A percentile compares a stretch with the other conserved stretches of the same genome.
Evolutionary conservation across 1,140 invertebrate species (phyloP).

Genomic region (Lucilia cuprina): DNA sequence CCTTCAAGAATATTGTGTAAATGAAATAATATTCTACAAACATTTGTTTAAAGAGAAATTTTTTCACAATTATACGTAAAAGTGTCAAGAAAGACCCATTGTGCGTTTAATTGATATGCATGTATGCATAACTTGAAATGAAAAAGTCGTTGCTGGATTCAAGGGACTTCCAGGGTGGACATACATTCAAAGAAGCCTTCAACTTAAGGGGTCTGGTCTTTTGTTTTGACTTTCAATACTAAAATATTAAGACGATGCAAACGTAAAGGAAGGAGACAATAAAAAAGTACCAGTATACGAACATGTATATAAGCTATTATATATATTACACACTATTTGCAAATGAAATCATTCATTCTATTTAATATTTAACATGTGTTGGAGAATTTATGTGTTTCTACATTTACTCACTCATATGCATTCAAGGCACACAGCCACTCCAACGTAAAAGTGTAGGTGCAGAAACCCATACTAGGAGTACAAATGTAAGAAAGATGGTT

Average conservation of each 20-base stretch:
- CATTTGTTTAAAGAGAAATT: no score
- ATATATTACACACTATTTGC: not conserved
- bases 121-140: not conserved
- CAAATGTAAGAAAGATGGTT: no score
- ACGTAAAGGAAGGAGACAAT: not conserved
- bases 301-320: not conserved
- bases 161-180: not conserved
- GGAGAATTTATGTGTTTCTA: not conserved
- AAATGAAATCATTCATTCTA: conserved; percentile 6
- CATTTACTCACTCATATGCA: not conserved
- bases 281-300: not conserved
- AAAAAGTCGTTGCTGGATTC: not conserved
- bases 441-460: no score
- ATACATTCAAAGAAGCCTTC: not conserved
- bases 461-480: no score
- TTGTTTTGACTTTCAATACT: not conserved
- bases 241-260: not conserved
- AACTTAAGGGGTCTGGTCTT: not conserved
- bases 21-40: no score
- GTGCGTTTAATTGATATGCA: not conserved
- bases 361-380: not conserved
- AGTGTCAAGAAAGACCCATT: no score
- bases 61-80: no score
- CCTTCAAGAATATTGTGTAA: no score
- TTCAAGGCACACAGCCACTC: no score